These are phyloP conservation scores for Mythimna impura DNA, from an alignment of 2,888 invertebrate species.

Conservation along the genomic window DNA sequence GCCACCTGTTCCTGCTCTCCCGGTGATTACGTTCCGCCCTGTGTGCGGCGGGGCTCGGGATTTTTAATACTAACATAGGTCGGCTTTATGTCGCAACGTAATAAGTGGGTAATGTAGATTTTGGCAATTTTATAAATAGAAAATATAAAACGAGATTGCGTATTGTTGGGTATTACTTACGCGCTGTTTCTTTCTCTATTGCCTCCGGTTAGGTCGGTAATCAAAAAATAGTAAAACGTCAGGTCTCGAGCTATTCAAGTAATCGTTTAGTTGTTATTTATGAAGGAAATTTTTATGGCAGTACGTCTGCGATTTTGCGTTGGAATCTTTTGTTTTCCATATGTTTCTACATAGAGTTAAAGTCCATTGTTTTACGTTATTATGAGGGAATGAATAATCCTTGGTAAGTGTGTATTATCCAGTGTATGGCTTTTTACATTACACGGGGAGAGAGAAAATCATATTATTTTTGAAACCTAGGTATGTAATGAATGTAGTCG, in stretches of 20 bases:
- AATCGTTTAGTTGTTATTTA: constrained; percentile 57
- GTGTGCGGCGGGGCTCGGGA: constrained; percentile 68
- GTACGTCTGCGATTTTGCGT: constrained; percentile 51
- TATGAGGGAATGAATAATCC: constrained; percentile 42
- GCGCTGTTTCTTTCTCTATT: constrained; percentile 40
- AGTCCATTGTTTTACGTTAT: constrained; percentile 57
- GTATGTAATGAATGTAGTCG: not conserved
- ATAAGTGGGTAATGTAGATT: constrained; percentile 66
- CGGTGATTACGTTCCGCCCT: constrained; percentile 76
- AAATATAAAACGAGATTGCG: constrained; percentile 57
- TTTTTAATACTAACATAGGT: constrained; percentile 73
- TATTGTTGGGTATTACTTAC: constrained; percentile 57
- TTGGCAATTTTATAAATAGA: constrained; percentile 66
- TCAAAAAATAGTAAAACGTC: constrained; percentile 59
- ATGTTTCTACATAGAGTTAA: constrained; percentile 48
- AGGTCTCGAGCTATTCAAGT: constrained; percentile 53
- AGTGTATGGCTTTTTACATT: constrained; percentile 22
- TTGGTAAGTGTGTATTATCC: constrained; percentile 27
- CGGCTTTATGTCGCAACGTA: constrained; percentile 61
- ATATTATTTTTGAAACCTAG: not conserved
- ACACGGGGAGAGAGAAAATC: not conserved
- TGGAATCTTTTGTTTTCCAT: constrained; percentile 57
- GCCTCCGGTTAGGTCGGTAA: constrained; percentile 43
- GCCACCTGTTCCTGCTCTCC: constrained; percentile 80
- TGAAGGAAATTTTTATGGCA: constrained; percentile 58